Percentiles rank a stretch among this genome's conserved stretches.
Evolutionary conservation across 2,888 invertebrate species (phyloP).

Genomic region (Cheilosia impressa): DNA sequence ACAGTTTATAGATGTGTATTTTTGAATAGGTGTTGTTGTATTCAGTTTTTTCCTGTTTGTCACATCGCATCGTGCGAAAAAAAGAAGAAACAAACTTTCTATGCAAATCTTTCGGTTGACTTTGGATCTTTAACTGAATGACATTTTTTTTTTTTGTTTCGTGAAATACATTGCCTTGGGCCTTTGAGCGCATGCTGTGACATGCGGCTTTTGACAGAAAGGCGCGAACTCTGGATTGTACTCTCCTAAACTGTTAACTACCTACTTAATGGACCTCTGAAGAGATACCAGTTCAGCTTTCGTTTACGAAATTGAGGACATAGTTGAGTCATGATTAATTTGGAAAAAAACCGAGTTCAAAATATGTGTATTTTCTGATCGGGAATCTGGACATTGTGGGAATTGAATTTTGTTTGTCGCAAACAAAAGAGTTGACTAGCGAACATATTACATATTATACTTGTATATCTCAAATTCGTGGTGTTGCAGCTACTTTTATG

Average conservation of each 20-base stretch:
- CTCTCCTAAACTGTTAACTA: conserved; percentile 13
- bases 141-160: conserved; percentile 12
- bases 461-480: too few relatives aligned
- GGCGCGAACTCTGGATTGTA: background rate
- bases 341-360: background rate
- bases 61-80: conserved; percentile 39
- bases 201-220: conserved; percentile 56
- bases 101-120: conserved; percentile 57
- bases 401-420: background rate
- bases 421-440: conserved; percentile 32
- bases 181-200: conserved; percentile 8
- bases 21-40: conserved; percentile 13
- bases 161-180: conserved; percentile 18
- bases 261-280: background rate
- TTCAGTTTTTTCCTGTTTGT: conserved; percentile 16
- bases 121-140: conserved; percentile 56
- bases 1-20: conserved; percentile 34
- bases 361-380: background rate
- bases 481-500: too few relatives aligned
- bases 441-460: too few relatives aligned
- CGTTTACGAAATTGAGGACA: conserved; percentile 24
- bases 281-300: conserved; percentile 39
- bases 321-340: conserved; percentile 4
- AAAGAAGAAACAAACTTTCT: conserved; percentile 60
- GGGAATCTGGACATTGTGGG: background rate